These are phyloP conservation scores for Ammodytes marinus DNA, from an alignment of 2,113 vertebrate genomes.

Conservation along the genomic window DNA sequence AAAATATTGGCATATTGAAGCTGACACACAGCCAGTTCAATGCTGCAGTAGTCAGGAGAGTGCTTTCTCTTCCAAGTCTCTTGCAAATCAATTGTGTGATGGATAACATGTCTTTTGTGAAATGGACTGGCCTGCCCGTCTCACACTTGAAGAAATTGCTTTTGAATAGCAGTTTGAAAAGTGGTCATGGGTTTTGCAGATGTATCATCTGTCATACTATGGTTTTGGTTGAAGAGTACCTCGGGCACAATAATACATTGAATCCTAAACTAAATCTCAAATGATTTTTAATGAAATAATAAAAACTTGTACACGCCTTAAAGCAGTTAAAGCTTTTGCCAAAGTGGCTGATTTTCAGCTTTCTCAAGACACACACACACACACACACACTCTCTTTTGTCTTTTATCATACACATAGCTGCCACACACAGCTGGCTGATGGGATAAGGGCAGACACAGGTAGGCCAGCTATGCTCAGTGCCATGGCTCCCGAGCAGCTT, in stretches of 20 bases:
- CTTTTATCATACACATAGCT: constrained; percentile 30
- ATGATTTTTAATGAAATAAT: constrained; percentile 41
- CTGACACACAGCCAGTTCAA: constrained; percentile 41
- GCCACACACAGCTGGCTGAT: constrained; percentile 69
- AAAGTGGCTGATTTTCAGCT: constrained; percentile 29
- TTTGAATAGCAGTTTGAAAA: constrained; percentile 63
- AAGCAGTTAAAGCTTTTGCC: constrained; percentile 34
- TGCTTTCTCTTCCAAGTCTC: constrained; percentile 50
- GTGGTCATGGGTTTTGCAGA: constrained; percentile 33
- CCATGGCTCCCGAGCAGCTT: constrained; percentile 52
- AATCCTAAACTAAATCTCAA: constrained; percentile 55
- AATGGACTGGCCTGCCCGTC: constrained; percentile 61
- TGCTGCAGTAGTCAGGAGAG: constrained; percentile 50
- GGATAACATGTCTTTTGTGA: constrained; percentile 68
- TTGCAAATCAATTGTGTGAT: constrained; percentile 72
- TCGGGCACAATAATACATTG: constrained; percentile 40
- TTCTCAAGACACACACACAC: constrained; percentile 28
- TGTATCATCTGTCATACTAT: constrained; percentile 63
- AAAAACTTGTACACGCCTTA: constrained; percentile 7
- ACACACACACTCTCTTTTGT: constrained; percentile 37
- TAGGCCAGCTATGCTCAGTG: constrained; percentile 63
- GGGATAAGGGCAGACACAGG: constrained; percentile 73
- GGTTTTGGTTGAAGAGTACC: constrained; percentile 51
- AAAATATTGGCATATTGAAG: constrained; percentile 52
- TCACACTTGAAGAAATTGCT: constrained; percentile 67